These are phyloP conservation scores for Kryptolebias ocellatus DNA, from an alignment of 2,797 vertebrate species.

Conservation along the genomic window DNA sequence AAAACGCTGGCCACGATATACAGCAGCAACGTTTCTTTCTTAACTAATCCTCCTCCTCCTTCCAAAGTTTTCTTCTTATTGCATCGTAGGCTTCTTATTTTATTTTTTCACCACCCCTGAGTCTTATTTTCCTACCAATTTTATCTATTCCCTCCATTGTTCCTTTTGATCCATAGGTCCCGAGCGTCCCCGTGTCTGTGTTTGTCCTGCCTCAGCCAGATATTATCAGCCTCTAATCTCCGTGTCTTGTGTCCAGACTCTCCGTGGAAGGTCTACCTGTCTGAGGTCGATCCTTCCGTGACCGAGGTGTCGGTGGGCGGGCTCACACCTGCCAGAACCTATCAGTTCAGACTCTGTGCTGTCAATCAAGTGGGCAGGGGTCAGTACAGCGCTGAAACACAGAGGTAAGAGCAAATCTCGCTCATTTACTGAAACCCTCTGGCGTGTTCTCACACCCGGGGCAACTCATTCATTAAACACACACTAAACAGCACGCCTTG, in stretches of 20 bases:
- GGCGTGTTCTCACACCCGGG: neutral
- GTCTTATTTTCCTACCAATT: conserved; percentile 6
- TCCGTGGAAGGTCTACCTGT: conserved; percentile 94
- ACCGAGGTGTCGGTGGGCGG: conserved; percentile 85
- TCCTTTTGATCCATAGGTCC: conserved; percentile 39
- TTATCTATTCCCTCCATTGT: conserved; percentile 36
- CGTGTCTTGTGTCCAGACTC: conserved; percentile 84
- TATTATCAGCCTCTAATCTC: conserved; percentile 53
- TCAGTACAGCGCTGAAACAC: conserved; percentile 92
- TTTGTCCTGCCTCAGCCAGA: conserved; percentile 48
- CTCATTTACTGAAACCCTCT: neutral
- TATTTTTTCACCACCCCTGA: neutral
- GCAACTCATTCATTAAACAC: conserved; percentile 12
- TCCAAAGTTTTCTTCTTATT: conserved; percentile 23
- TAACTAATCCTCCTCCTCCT: conserved; percentile 24
- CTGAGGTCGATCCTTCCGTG: conserved; percentile 85
- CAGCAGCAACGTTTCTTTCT: conserved; percentile 43
- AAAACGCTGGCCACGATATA: conserved; percentile 40
- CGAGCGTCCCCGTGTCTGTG: conserved; percentile 21
- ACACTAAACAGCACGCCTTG: too few species aligned
- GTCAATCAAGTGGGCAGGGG: conserved; percentile 96
- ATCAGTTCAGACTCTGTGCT: conserved; percentile 94
- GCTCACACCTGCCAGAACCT: conserved; percentile 93
- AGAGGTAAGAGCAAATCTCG: conserved; percentile 82
- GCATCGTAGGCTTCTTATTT: neutral